phyloP scores from a whole-genome alignment of 2,888 invertebrate species.

The Zelleria hepariella region DNA sequence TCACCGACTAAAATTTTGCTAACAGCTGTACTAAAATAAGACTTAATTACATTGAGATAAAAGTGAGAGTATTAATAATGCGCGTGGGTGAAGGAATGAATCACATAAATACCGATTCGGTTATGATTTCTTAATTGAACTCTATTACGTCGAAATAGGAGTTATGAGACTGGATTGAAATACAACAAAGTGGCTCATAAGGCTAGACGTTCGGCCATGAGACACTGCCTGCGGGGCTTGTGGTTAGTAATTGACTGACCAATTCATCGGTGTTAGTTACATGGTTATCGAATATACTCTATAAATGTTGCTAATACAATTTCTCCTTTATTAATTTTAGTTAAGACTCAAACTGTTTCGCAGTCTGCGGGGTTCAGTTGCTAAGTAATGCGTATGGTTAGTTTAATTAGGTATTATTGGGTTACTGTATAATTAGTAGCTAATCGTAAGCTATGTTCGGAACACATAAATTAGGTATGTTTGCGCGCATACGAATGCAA shows the following conservation, averaged over 20 bases:
- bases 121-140: background rate
- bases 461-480: background rate
- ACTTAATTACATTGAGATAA: too few species aligned
- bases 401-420: background rate
- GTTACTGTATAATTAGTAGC: background rate
- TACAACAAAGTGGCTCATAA: background rate
- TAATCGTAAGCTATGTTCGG: background rate
- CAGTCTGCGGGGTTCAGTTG: background rate
- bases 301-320: background rate
- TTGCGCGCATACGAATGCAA: too few species aligned
- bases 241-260: background rate
- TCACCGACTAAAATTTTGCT: too few species aligned
- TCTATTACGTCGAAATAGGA: background rate
- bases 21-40: too few species aligned
- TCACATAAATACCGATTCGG: background rate
- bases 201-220: background rate
- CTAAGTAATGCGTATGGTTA: background rate
- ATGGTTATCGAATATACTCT: background rate
- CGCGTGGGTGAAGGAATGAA: too few species aligned
- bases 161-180: background rate
- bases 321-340: background rate
- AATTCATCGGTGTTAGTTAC: background rate
- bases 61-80: too few species aligned
- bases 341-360: background rate
- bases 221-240: background rate